Conservation (phyloP, 2,888 invertebrate genomes). For the Andrena hattorfiana region DNA sequence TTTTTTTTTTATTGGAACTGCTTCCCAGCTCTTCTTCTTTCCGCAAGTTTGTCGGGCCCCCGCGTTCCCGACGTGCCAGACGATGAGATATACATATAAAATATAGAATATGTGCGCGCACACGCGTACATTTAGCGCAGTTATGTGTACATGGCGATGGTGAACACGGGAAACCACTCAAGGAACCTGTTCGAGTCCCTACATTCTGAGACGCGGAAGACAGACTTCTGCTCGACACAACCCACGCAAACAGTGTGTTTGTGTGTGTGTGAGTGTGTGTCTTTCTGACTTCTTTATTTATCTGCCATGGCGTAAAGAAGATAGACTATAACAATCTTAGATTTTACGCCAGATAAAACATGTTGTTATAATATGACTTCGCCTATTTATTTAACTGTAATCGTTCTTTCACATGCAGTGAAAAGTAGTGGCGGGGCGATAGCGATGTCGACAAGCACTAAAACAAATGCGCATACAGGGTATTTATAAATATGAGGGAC, state of each 20-base stretch:
- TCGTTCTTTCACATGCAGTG: too few species aligned
- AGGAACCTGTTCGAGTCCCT: conserved; percentile 55
- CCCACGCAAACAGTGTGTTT: background rate
- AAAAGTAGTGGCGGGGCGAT: too few species aligned
- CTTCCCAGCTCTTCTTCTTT: conserved; percentile 8
- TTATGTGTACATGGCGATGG: conserved; percentile 56
- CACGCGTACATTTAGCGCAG: conserved; percentile 9
- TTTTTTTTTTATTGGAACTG: background rate
- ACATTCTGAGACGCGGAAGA: conserved; percentile 47
- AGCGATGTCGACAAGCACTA: too few species aligned
- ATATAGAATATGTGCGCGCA: conserved; percentile 33
- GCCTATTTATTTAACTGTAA: background rate
- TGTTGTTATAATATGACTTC: background rate
- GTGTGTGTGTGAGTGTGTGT: background rate
- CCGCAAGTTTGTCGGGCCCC: conserved; percentile 8
- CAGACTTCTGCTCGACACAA: conserved; percentile 26
- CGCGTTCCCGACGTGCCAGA: background rate
- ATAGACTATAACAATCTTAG: background rate
- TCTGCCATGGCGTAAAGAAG: background rate
- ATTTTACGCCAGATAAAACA: too few species aligned
- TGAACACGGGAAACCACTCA: conserved; percentile 73
- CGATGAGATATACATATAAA: conserved; percentile 11
- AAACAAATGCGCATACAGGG: too few species aligned
- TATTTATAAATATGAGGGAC: too few species aligned
- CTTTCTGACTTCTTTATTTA: background rate